Base-by-base conservation (phyloP, 2,113 vertebrate species). In the Piliocolobus tephrosceles region DNA sequence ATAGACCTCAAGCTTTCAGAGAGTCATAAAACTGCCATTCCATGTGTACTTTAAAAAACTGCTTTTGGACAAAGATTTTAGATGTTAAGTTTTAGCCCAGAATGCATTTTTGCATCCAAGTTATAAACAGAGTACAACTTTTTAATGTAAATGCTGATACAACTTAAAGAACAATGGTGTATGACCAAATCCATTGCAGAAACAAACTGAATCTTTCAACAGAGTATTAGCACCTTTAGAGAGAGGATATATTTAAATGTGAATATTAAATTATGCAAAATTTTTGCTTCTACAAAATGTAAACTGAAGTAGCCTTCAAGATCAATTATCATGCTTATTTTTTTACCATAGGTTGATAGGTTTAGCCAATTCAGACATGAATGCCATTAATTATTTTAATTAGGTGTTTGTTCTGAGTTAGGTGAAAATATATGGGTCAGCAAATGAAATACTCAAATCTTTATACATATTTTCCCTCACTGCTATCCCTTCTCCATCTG, bases 71-170 rank as follows among this genome's bases (percentile, higher is more conserved):
- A 93, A 92, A 86, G 91, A 80, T 73, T 92, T 80, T 94, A 72
- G 96, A 96, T 81, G 88, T 43, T 72, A 96, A 80, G 32, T 96
- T 98, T 97, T 73, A 96, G 9, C 45, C 82, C 83, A 97, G 92
- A 97, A 72, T 90, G 94, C 82, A 95, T 83, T 96, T 98, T 96
- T 95, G 76, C 27, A 97, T 96, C n/a, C 30, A 83, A 88, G 45
- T 84, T 90, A 95, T 92, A 98, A 98, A 98, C 96, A 96, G 91
- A 94, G 78, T 52, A 79, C 87, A 96, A 96, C 23, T 92, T 98
- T 88, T 93, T 97, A 98, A 94, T 75, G 87, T 81, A 97, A 96
- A 50, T 95, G 90, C 94, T 96, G 93, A 97, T 52, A 90, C 40
- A 94, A 86, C 43, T 75, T 83, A 94, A 95, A 86, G 66, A 94